Conservation (phyloP, 2,888 invertebrate species). For the Drosophila anceps region DNA sequence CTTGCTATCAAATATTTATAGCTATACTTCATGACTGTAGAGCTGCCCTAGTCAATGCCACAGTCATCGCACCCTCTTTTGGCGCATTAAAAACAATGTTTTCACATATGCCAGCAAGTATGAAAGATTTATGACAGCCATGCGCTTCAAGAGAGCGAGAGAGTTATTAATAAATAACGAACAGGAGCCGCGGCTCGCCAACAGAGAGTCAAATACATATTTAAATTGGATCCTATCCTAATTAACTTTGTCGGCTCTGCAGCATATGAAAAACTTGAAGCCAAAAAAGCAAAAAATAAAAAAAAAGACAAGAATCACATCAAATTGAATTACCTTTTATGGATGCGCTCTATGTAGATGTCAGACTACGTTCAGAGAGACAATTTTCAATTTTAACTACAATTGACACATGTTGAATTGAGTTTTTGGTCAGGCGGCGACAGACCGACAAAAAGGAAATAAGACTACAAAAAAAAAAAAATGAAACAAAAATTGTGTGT, state of each 20-base stretch:
- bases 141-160: constrained; percentile 43
- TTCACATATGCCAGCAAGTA: constrained; percentile 66
- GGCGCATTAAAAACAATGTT: constrained; percentile 37
- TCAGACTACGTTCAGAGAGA: constrained; percentile 16
- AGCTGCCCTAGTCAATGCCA: background rate
- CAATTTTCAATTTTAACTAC: constrained; percentile 46
- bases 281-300: too few relatives aligned
- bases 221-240: constrained; percentile 69
- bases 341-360: constrained; percentile 35
- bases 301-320: constrained; percentile 1
- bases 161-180: constrained; percentile 72
- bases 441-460: constrained; percentile 23
- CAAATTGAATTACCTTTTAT: constrained; percentile 47
- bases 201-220: constrained; percentile 52
- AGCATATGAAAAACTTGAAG: constrained; percentile 4
- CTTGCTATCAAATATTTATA: background rate
- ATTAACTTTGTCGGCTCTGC: constrained; percentile 58
- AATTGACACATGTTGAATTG: constrained; percentile 64
- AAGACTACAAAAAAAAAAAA: constrained; percentile 1
- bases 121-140: constrained; percentile 77
- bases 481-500: background rate
- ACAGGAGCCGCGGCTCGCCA: constrained; percentile 30
- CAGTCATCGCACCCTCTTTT: background rate
- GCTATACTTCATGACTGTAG: background rate
- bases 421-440: constrained; percentile 68